phyloP scores from a whole-genome alignment of 2,888 invertebrate species.

The Eutolmus rufibarbis region DNA sequence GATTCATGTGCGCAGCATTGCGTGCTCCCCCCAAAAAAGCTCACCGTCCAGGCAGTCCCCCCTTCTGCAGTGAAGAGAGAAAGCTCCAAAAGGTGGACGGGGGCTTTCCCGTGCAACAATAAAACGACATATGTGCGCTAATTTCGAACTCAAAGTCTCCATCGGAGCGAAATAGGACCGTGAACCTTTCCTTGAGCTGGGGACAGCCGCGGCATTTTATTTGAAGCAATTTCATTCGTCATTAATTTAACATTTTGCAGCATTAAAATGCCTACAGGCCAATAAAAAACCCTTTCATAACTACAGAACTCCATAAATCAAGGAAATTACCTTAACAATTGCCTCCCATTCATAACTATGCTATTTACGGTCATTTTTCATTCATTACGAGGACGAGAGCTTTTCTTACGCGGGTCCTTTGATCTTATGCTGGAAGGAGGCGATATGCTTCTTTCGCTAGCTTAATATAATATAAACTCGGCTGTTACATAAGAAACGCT shows the following conservation, averaged over 20 bases:
- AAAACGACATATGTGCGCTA: not conserved
- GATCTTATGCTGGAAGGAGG: not conserved
- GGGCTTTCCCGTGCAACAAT: not conserved
- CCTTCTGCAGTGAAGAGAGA: not conserved
- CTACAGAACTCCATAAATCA: not conserved
- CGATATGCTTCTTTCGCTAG: not conserved
- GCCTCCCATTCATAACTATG: not conserved
- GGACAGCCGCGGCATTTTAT: not conserved
- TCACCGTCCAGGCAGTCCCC: not conserved
- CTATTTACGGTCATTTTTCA: not conserved
- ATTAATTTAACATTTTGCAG: not conserved
- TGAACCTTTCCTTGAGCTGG: not conserved
- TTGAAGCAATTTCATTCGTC: not conserved
- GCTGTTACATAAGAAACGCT: not conserved
- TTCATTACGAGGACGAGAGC: not conserved
- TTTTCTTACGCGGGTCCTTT: not conserved
- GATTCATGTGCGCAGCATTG: not conserved
- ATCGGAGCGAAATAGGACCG: not conserved
- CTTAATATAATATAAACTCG: not conserved
- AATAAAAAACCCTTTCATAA: not conserved
- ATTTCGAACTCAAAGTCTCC: not conserved
- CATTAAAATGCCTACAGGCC: not conserved
- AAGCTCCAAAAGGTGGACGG: not conserved
- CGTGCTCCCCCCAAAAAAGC: not conserved
- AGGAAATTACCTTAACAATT: not conserved